Evolutionary conservation across 2,113 vertebrate species (phyloP), one percentile per base, ranked within the genome.

Genomic region (Notothenia rossii): DNA sequence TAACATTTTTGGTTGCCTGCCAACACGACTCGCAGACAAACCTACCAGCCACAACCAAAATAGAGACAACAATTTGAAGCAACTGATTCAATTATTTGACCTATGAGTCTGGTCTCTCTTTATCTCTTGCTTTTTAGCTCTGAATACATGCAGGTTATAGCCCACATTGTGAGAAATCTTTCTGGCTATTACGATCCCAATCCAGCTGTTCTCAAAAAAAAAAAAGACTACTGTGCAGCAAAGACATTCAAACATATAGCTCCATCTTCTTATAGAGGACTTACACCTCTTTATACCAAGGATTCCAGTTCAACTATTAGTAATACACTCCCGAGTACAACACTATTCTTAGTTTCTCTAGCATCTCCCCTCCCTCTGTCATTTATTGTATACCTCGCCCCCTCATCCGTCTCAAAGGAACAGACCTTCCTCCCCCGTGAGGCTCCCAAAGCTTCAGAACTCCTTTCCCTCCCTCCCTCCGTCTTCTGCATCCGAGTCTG

Each of bases 401-500:
- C 81, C 75, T 86, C 62, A 76, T 66, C 53, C 46, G 69, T 84
- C 81, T 83, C 78, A 33, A 63, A 79, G 81, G 71, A 75, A 66
- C 33, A 50, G 68, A 62, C 73, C 80, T 67, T 77, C 72, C 70
- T 82, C 66, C 75, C 45, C 49, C 56, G 7, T 55, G 25, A 54
- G 71, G 54, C 61, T 81, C 74, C 70, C 22, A 81, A 51, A 70
- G 73, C 63, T 60, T 74, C 54, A 66, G 7, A 40, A 58, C 63
- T 77, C n/a, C 36, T 54, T 11, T 70, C 20, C 17, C 22, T 22
- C 22, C 22, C 63, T 66, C n/a, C 20, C 49, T 69, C 5, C 18
- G 10, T 3, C 58, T 49, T 50, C 61, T 61, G 46, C 46, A 59
- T 74, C 58, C 0, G 1, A 77, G 62, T 58, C 43, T 68, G 7